Evolutionary conservation across 2,797 vertebrate genomes (phyloP).

Genomic region (Fistularia commersonii): DNA sequence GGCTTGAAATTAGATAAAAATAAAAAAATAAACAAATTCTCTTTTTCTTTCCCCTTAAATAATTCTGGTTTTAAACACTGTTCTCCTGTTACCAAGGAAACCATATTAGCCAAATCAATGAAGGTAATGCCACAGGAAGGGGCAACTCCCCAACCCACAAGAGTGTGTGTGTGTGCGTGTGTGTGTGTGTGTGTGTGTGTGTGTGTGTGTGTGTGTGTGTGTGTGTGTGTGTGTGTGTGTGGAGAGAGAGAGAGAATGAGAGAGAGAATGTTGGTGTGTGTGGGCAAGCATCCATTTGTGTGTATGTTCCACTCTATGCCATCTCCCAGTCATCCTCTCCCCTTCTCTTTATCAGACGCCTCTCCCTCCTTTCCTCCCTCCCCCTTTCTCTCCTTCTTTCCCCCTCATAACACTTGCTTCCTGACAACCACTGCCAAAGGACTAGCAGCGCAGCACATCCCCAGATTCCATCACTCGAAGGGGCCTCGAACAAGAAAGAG

Average conservation of each 20-base stretch:
- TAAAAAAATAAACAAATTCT: constrained; percentile 2
- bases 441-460: constrained; percentile 55
- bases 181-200: neutral
- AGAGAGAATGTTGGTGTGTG: too few relatives aligned
- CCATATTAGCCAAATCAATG: constrained; percentile 80
- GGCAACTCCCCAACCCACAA: constrained; percentile 26
- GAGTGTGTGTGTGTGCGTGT: constrained; percentile 24
- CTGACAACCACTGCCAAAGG: constrained; percentile 71
- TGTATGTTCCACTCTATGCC: constrained; percentile 26
- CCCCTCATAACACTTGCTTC: constrained; percentile 60
- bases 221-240: too few relatives aligned
- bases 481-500: constrained; percentile 21
- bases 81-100: constrained; percentile 63
- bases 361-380: constrained; percentile 56
- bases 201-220: too few relatives aligned
- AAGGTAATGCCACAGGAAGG: constrained; percentile 75
- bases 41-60: constrained; percentile 39
- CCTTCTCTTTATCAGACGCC: constrained; percentile 42
- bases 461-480: constrained; percentile 50
- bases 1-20: constrained; percentile 18
- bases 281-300: neutral
- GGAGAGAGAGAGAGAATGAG: too few relatives aligned
- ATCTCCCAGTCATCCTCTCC: constrained; percentile 49
- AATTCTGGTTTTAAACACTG: constrained; percentile 44
- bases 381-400: constrained; percentile 20